A percentile compares a stretch with the other conserved stretches of the same genome.
These are phyloP conservation scores for Hyposoter didymator DNA, from an alignment of 2,888 invertebrate genomes.

Conservation along the genomic window DNA sequence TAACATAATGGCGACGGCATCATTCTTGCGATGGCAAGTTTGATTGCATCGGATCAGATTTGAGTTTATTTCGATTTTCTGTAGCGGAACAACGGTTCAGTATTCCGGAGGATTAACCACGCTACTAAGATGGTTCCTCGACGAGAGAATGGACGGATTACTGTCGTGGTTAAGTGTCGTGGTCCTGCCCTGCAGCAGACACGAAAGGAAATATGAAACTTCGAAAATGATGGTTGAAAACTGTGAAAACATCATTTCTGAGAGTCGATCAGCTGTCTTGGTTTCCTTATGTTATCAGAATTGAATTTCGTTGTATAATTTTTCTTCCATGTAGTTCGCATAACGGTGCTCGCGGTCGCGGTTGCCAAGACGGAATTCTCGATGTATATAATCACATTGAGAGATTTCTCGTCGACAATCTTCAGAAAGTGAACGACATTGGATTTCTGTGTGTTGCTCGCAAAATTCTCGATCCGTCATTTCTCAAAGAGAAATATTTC, in stretches of 20 bases:
- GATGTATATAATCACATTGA: conserved; percentile 27
- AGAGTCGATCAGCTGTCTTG: not conserved
- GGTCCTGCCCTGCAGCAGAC: not conserved
- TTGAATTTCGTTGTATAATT: not conserved
- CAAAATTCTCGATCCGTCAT: conserved; percentile 74
- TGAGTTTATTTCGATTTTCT: not conserved
- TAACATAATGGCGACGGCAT: not conserved
- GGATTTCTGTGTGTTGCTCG: conserved; percentile 71
- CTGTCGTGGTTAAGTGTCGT: not conserved
- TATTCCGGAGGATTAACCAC: not conserved
- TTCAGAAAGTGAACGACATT: conserved; percentile 16
- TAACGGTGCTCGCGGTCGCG: not conserved
- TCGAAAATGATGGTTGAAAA: not conserved
- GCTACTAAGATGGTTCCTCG: not conserved
- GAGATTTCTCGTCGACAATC: conserved; percentile 37
- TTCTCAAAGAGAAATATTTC: conserved; percentile 72
- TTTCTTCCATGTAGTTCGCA: not conserved
- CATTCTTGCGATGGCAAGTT: not conserved
- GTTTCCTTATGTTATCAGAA: not conserved
- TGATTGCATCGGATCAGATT: not conserved
- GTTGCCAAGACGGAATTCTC: conserved; percentile 25
- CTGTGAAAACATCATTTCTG: not conserved
- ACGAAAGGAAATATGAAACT: not conserved
- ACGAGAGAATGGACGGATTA: not conserved
- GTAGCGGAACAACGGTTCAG: not conserved